phyloP scores from a whole-genome alignment of 2,113 vertebrate genomes.

The Gobius niger region DNA sequence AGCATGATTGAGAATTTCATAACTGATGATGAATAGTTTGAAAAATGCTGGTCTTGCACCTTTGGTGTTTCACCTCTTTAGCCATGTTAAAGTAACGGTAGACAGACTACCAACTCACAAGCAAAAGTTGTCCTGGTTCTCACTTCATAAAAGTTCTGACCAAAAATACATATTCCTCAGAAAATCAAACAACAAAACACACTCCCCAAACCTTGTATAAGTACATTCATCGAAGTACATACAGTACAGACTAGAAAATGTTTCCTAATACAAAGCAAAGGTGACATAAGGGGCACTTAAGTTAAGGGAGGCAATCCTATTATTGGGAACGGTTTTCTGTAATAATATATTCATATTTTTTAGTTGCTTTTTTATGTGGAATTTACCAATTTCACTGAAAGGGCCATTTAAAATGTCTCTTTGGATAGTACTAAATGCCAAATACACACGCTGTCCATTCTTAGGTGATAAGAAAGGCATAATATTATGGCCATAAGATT shows the following conservation, averaged over 20 bases:
- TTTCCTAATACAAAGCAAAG: conserved; percentile 50
- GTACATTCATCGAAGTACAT: conserved; percentile 44
- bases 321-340: conserved; percentile 6
- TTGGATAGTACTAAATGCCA: conserved; percentile 37
- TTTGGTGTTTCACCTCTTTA: conserved; percentile 36
- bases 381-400: conserved; percentile 17
- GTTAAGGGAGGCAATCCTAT: conserved; percentile 17
- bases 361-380: conserved; percentile 8
- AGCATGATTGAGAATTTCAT: conserved; percentile 36
- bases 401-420: conserved; percentile 26
- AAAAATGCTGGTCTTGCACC: conserved; percentile 54
- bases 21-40: conserved; percentile 29
- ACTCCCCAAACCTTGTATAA: conserved; percentile 17
- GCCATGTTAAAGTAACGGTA: conserved; percentile 26
- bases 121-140: conserved; percentile 6
- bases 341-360: not conserved
- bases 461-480: conserved; percentile 36
- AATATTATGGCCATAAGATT: conserved; percentile 21
- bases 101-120: conserved; percentile 29
- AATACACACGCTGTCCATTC: conserved; percentile 34
- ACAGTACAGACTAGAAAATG: conserved; percentile 48
- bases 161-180: conserved; percentile 18
- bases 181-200: conserved; percentile 20
- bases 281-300: conserved; percentile 15
- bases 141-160: conserved; percentile 33